Base-by-base conservation (phyloP, 2,113 vertebrate genomes). In the Embiotoca jacksoni region DNA sequence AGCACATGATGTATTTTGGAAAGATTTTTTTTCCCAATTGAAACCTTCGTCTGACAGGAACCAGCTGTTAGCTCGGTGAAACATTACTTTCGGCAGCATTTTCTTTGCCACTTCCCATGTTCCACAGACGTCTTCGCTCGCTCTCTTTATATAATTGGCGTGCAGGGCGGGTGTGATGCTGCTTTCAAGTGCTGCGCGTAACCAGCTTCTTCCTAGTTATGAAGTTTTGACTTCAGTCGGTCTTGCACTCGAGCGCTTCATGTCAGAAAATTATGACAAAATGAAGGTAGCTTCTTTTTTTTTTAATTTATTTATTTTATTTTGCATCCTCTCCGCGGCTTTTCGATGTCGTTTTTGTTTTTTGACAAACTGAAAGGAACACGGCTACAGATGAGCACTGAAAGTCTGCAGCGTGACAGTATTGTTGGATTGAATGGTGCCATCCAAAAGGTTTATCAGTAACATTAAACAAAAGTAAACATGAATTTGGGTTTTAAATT, bases 221-320 rank as follows among this genome's bases (percentile, higher is more conserved):
- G 52, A 79, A 54, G 47, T 39, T 87, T 75, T 54, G 1, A 80
- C 78, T 78, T 32, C 41, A 31, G 41, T 52, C 2, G 23, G 60
- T 58, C 41, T 7, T 47, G 57, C 37, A 23, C 66, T 78, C 15
- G 0, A 72, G 63, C 13, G 33, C 61, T 56, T 57, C 0, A 11
- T 72, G 81, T 80, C 68, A 72, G 64, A 80, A 23, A 78, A 83
- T 88, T 86, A 89, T 81, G 71, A 78, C 73, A 70, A 32, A 80
- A 67, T 41, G 55, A 52, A 46, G 82, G 14, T 6, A 6, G 60
- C 59, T 61, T 63, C 9, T 50, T 80, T 39, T 55, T 39, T 58
- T 56, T 10, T 44, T 4, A 6, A 4, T 39, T 78, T 46, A 55
- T 68, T 71, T 49, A 23, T 23, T 23, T 23, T 23, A 23, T 23